These are phyloP conservation scores for Chanos chanos DNA, from an alignment of 2,797 vertebrate genomes.

Conservation along the genomic window DNA sequence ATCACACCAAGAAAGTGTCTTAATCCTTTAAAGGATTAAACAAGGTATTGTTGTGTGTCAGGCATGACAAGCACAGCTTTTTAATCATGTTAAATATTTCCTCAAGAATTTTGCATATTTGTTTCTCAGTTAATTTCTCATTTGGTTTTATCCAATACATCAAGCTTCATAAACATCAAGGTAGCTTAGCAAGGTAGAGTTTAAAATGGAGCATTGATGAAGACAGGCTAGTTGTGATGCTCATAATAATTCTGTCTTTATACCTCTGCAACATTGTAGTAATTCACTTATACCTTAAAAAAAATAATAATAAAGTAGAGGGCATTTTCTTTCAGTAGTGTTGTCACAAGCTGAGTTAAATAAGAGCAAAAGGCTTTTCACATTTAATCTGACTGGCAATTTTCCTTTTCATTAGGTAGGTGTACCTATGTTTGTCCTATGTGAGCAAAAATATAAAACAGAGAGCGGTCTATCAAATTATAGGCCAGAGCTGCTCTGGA, in stretches of 20 bases:
- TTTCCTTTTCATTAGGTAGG: constrained; percentile 9
- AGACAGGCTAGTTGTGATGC: constrained; percentile 7
- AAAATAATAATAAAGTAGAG: neutral
- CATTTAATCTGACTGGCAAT: neutral
- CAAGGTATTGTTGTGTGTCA: constrained; percentile 51
- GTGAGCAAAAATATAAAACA: neutral
- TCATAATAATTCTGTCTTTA: neutral
- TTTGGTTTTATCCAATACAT: constrained; percentile 21
- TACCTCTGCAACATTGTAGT: neutral
- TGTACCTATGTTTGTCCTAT: neutral
- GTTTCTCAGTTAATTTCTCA: constrained; percentile 38
- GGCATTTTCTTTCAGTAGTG: too few relatives aligned
- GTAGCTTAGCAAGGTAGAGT: neutral
- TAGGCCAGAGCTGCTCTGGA: neutral
- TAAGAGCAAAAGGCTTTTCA: neutral
- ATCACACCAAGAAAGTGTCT: constrained; percentile 48
- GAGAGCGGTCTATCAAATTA: constrained; percentile 11
- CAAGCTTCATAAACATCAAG: neutral
- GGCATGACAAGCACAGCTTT: constrained; percentile 40
- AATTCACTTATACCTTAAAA: neutral
- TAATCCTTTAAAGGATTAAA: constrained; percentile 53
- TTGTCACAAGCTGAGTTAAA: too few relatives aligned
- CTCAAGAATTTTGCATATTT: constrained; percentile 38
- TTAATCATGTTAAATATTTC: constrained; percentile 59
- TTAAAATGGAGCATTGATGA: neutral